A percentile compares a stretch with the other conserved stretches of the same genome.
Evolutionary conservation across 2,113 vertebrate genomes (phyloP).

Genomic region (Pseudolaguvia tuberculata): DNA sequence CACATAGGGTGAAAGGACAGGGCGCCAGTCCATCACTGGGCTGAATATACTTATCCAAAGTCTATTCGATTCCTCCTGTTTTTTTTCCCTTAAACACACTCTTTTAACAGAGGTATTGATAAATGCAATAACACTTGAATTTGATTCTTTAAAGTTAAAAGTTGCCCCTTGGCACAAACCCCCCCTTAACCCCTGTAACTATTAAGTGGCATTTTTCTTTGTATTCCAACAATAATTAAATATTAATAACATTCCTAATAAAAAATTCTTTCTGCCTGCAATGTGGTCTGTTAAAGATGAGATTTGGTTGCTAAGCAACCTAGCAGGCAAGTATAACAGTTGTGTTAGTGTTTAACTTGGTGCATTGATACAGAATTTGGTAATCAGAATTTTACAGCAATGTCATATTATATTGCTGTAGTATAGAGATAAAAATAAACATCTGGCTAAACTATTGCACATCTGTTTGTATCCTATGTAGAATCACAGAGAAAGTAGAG

Average conservation of each 20-base stretch:
- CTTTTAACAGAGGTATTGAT: neutral
- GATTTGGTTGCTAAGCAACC: slow-evolving; percentile 6
- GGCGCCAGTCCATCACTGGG: too few species aligned
- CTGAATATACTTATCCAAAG: too few species aligned
- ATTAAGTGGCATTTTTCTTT: neutral
- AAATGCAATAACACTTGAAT: neutral
- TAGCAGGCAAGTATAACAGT: neutral
- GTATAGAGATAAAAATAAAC: neutral
- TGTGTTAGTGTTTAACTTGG: neutral
- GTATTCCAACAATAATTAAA: neutral
- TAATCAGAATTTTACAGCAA: too few species aligned
- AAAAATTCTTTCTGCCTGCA: neutral
- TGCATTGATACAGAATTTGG: neutral
- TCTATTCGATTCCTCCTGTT: neutral
- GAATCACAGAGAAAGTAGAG: too few species aligned
- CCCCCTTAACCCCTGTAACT: too few species aligned
- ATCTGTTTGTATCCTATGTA: neutral
- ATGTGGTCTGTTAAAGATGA: neutral
- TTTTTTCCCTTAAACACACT: neutral
- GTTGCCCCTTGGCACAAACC: too few species aligned
- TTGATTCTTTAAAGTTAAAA: neutral
- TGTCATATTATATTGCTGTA: neutral
- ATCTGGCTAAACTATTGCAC: neutral
- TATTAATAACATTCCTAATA: slow-evolving; percentile 13
- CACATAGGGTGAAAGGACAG: too few species aligned